These are phyloP conservation scores for Aulostomus chinensis DNA, from an alignment of 2,797 vertebrate genomes.

Conservation along the genomic window DNA sequence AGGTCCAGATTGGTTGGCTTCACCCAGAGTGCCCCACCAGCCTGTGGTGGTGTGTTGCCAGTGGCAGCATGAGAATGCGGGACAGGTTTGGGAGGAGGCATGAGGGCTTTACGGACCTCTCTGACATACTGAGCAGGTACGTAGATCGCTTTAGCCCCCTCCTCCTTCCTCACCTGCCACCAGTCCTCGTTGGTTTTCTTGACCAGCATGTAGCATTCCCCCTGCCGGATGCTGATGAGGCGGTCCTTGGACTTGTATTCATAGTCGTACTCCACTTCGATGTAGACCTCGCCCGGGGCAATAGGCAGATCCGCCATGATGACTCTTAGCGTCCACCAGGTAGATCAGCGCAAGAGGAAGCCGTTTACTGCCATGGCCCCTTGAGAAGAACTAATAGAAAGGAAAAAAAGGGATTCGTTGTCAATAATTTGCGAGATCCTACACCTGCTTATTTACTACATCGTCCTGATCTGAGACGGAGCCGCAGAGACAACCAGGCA, in stretches of 20 bases:
- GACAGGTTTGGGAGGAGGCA: slow-evolving; percentile 88
- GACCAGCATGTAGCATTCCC: slow-evolving; percentile 91
- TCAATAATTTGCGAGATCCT: too few relatives aligned
- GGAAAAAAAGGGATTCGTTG: slow-evolving; percentile 5
- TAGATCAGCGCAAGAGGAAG: slow-evolving; percentile 42
- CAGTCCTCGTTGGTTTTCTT: slow-evolving; percentile 96
- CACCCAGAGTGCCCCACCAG: slow-evolving; percentile 47
- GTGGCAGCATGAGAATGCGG: slow-evolving; percentile 1
- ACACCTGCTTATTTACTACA: too few relatives aligned
- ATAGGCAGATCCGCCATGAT: slow-evolving; percentile 88
- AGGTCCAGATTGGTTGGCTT: slow-evolving; percentile 70
- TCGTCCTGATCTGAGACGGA: too few relatives aligned
- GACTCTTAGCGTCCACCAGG: slow-evolving; percentile 46
- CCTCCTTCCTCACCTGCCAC: slow-evolving; percentile 95
- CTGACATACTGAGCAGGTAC: slow-evolving; percentile 95
- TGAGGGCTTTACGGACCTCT: slow-evolving; percentile 92
- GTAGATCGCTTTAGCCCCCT: slow-evolving; percentile 90
- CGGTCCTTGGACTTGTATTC: slow-evolving; percentile 93
- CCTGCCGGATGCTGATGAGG: slow-evolving; percentile 89
- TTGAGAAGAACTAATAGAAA: slow-evolving; percentile 24
- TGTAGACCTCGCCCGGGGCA: slow-evolving; percentile 85
- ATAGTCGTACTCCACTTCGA: slow-evolving; percentile 96
- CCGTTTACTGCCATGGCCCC: slow-evolving; percentile 42
- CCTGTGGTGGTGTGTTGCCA: slow-evolving; percentile 13
- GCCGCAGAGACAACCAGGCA: too few relatives aligned